Evolutionary conservation across 2,113 vertebrate species (phyloP).

Genomic region (Otis tarda): DNA sequence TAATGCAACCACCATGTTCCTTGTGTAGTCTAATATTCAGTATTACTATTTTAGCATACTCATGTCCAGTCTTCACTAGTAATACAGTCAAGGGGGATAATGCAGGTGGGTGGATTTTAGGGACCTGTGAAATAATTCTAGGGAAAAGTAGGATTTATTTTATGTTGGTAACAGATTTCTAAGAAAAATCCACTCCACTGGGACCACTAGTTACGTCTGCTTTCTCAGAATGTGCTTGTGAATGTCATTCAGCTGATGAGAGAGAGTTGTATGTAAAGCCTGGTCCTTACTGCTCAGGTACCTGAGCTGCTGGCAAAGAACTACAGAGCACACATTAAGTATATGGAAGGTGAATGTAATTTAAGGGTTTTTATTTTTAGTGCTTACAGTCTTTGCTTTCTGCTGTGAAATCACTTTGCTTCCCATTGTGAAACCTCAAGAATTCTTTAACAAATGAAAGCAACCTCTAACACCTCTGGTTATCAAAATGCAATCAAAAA

Average conservation of each 20-base stretch:
- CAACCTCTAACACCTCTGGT: neutral
- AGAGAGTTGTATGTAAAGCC: neutral
- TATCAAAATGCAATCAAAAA: neutral
- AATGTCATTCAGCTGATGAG: neutral
- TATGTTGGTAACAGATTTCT: neutral
- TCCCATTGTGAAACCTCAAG: neutral
- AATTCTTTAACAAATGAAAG: neutral
- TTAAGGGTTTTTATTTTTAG: neutral
- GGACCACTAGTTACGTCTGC: neutral
- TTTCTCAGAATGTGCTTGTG: neutral
- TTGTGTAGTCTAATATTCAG: neutral
- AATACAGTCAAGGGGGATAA: neutral
- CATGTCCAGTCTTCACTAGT: neutral
- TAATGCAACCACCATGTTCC: neutral
- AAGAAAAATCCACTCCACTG: neutral
- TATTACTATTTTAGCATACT: neutral
- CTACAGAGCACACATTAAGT: neutral
- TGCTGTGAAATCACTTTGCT: neutral
- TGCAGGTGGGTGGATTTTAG: neutral
- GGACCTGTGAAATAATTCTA: neutral
- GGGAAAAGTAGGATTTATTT: neutral
- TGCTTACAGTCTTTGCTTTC: neutral
- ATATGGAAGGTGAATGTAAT: neutral
- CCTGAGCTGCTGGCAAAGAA: neutral
- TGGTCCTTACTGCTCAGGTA: neutral